A percentile compares a stretch with the other conserved stretches of the same genome.
phyloP scores from a whole-genome alignment of 2,797 vertebrate species.

The Austrolebias charrua region DNA sequence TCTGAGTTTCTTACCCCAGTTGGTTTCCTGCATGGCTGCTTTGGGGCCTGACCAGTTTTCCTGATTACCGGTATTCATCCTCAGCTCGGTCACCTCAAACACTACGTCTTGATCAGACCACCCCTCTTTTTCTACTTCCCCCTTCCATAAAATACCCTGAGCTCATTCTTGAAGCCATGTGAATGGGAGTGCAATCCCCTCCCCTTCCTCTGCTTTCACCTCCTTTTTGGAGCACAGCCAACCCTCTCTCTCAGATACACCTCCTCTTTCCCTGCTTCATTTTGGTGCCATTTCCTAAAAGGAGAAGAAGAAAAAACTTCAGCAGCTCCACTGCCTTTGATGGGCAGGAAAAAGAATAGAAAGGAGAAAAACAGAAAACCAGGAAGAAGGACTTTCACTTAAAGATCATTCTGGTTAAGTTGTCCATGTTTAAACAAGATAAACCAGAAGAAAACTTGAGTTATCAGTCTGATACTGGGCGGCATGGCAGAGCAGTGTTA shows the following conservation, averaged over 20 bases:
- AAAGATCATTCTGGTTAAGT: constrained; percentile 20
- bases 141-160: constrained; percentile 23
- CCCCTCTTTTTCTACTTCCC: constrained; percentile 47
- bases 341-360: constrained; percentile 37
- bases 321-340: constrained; percentile 57
- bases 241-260: constrained; percentile 56
- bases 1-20: constrained; percentile 59
- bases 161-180: constrained; percentile 56
- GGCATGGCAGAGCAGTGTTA: too few species aligned
- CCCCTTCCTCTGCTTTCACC: constrained; percentile 43
- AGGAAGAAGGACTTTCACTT: constrained; percentile 24
- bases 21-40: constrained; percentile 55
- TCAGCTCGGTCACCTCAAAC: constrained; percentile 30
- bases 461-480: too few species aligned
- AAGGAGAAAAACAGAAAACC: constrained; percentile 21
- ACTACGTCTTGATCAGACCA: constrained; percentile 23
- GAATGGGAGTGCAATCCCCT: constrained; percentile 66
- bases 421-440: constrained; percentile 9
- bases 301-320: constrained; percentile 31
- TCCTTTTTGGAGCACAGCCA: constrained; percentile 33
- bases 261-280: constrained; percentile 53
- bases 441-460: not conserved
- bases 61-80: constrained; percentile 38
- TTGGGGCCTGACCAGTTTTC: constrained; percentile 31
- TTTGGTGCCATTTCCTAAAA: constrained; percentile 58